phyloP scores from a whole-genome alignment of 2,888 invertebrate genomes.

The Epinotia demarniana region DNA sequence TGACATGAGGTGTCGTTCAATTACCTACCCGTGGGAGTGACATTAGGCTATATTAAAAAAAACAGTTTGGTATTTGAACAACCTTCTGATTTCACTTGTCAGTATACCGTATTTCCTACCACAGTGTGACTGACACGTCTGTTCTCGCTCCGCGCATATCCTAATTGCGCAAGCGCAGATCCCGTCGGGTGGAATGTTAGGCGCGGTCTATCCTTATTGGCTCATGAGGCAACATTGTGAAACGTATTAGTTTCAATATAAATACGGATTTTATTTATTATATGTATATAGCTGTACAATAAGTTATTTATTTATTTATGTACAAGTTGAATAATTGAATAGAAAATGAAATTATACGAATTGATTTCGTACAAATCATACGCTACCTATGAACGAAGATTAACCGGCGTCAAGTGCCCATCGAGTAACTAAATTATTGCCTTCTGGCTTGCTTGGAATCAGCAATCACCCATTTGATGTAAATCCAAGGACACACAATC shows the following conservation, averaged over 20 bases:
- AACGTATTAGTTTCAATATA: slow-evolving; percentile 22
- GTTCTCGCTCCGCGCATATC: slow-evolving; percentile 53
- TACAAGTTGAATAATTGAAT: no score
- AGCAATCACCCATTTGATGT: slow-evolving; percentile 3
- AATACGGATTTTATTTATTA: neutral
- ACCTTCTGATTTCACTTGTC: no score
- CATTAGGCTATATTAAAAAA: no score
- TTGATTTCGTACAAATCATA: no score
- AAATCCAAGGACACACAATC: slow-evolving; percentile 16
- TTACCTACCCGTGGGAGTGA: no score
- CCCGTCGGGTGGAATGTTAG: slow-evolving; percentile 66
- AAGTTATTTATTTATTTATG: no score
- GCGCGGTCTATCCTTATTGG: slow-evolving; percentile 68
- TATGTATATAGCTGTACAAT: neutral
- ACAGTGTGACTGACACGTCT: slow-evolving; percentile 28
- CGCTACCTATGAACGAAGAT: no score
- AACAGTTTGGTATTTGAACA: no score
- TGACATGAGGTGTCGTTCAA: no score
- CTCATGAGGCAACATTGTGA: slow-evolving; percentile 44
- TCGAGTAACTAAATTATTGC: neutral
- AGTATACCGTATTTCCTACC: slow-evolving; percentile 1
- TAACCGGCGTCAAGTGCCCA: neutral
- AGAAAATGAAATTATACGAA: no score
- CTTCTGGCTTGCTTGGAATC: neutral
- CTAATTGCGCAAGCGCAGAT: slow-evolving; percentile 68